These are phyloP conservation scores for Denticeps clupeoides DNA, from an alignment of 2,797 vertebrate species.

Conservation along the genomic window DNA sequence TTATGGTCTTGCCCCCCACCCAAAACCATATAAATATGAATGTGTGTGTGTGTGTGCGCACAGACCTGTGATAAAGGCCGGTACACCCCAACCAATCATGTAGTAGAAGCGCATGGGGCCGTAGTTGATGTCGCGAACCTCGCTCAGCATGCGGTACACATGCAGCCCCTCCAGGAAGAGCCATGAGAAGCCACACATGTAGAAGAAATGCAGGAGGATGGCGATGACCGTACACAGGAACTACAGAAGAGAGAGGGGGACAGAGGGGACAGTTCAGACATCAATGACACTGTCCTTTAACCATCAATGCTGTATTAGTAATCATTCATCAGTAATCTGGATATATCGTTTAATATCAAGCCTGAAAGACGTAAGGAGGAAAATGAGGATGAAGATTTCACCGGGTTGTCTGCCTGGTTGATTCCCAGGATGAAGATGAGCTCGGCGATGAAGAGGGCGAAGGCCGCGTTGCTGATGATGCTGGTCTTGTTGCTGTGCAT, in stretches of 20 bases:
- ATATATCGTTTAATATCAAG: too few species aligned
- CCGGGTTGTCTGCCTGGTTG: conserved; percentile 84
- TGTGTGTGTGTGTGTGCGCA: background rate
- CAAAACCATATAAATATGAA: background rate
- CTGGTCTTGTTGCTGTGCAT: conserved; percentile 78
- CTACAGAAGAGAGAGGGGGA: conserved; percentile 39
- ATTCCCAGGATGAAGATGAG: conserved; percentile 87
- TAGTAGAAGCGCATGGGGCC: conserved; percentile 97
- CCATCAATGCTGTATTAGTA: too few species aligned
- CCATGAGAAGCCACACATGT: conserved; percentile 89
- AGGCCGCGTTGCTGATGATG: conserved; percentile 72
- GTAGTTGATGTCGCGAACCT: conserved; percentile 80
- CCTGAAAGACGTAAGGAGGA: too few species aligned
- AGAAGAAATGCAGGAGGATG: conserved; percentile 93
- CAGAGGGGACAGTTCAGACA: background rate
- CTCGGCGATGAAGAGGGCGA: conserved; percentile 74
- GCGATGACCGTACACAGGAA: conserved; percentile 88
- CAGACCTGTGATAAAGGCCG: conserved; percentile 86
- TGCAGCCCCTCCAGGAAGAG: conserved; percentile 87
- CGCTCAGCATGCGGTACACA: conserved; percentile 80
- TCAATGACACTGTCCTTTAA: too few species aligned
- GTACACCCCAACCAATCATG: conserved; percentile 89
- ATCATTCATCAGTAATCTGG: too few species aligned
- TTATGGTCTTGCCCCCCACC: too few species aligned
- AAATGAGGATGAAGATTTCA: conserved; percentile 39